Evolutionary conservation across 2,113 vertebrate genomes (phyloP).

Genomic region (Cyanoderma ruficeps): DNA sequence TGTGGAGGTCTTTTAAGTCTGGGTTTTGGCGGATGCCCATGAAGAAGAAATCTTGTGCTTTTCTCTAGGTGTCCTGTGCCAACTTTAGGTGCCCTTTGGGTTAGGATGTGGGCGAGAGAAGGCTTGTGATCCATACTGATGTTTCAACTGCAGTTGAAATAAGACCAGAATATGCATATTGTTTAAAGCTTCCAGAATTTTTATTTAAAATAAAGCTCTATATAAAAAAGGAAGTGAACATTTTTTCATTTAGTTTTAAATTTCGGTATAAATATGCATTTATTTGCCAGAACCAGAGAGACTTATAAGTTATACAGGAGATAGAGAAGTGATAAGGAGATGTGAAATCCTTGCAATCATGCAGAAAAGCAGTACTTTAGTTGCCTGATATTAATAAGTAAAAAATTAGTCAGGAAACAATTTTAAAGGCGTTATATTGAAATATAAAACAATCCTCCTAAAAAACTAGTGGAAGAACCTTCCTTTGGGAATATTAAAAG

Average conservation of each 20-base stretch:
- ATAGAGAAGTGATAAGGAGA: background rate
- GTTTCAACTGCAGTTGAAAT: background rate
- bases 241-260: background rate
- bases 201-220: background rate
- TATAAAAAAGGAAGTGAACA: background rate
- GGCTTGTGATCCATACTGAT: background rate
- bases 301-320: background rate
- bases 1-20: background rate
- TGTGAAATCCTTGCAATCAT: background rate
- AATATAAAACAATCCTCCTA: background rate
- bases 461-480: background rate
- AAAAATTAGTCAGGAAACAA: background rate
- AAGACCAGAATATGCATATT: background rate
- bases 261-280: background rate
- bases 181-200: background rate
- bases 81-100: background rate
- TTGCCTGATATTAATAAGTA: background rate
- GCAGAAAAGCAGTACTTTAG: background rate
- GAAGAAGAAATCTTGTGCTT: background rate
- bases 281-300: background rate
- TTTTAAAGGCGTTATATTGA: background rate
- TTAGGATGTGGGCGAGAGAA: background rate
- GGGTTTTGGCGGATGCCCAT: fast-evolving
- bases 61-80: background rate
- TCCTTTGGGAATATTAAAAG: background rate